phyloP scores from a whole-genome alignment of 2,113 vertebrate genomes.

The Aleadryas rufinucha region DNA sequence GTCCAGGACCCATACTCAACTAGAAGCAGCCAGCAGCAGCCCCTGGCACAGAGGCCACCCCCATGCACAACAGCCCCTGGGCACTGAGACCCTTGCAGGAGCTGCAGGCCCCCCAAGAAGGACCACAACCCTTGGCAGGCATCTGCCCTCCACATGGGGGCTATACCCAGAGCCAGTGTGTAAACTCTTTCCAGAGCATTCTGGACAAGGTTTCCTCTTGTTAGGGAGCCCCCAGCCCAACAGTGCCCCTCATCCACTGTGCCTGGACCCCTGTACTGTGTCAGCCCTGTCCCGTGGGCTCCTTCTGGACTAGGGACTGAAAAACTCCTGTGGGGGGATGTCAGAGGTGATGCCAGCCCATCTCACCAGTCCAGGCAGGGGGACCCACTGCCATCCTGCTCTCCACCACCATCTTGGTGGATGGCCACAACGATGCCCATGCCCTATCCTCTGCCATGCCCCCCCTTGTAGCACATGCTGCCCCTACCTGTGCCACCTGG shows the following conservation, averaged over 20 bases:
- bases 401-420: too few species aligned
- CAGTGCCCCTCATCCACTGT: neutral
- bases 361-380: neutral
- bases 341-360: neutral
- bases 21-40: neutral
- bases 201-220: neutral
- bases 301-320: neutral
- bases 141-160: neutral
- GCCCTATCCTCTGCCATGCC: accelerated
- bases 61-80: neutral
- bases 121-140: neutral
- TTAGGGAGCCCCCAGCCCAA: neutral
- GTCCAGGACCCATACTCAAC: neutral
- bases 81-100: neutral
- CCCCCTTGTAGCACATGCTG: accelerated
- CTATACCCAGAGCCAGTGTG: neutral
- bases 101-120: neutral
- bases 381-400: accelerated
- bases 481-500: neutral
- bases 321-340: neutral
- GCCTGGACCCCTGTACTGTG: neutral
- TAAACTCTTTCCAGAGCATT: neutral
- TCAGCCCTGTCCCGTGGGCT: accelerated
- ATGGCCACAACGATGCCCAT: accelerated
- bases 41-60: neutral